Evolutionary conservation across 2,797 vertebrate species (phyloP), one percentile per base, ranked within the genome.

Genomic region (Gymnothorax javanicus): DNA sequence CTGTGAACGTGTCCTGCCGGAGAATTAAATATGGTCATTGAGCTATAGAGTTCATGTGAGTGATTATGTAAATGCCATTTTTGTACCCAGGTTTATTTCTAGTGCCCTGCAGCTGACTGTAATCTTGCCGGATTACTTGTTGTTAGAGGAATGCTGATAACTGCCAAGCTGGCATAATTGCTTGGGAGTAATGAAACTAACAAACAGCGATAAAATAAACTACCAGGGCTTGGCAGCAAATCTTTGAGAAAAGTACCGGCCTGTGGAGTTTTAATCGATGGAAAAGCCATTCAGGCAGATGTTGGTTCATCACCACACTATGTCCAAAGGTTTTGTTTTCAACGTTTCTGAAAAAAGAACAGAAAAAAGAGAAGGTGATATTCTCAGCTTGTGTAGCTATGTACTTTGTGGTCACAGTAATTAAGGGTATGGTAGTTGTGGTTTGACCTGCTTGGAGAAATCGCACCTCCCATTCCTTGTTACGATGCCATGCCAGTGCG

Each of bases 401-500:
- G 85, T 87, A 58, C 86, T 86, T 9, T 82, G 87, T 89, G 89
- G 82, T 90, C 84, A 83, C 83, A 89, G 85, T 90, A 89, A 91
- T 90, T 90, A 87, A 90, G 87, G 90, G 92, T 82, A 85, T 85
- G 62, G 87, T 88, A 83, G 89, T 89, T 85, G 87, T 87, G 89
- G 79, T 88, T 87, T 69, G 13, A 75, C 81, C 88, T 33, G 43
- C 33, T 43, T 43, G 15, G 81, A 83, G 84, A 87, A 86, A 50
- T 86, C 75, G 85, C 84, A 56, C 88, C 84, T 54, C 89, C 83
- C 82, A 59, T 89, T 83, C 56, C 85, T 86, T 81, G 82, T 58
- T 90, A 87, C 89, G 88, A 90, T 87, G 90, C 86, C 87, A 90
- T 87, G 90, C 86, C 87, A 87, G 90, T 64, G 62, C 88, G 84